A percentile compares a stretch with the other conserved stretches of the same genome.
Conservation (phyloP, 1,140 invertebrate species). For the Drosophila teissieri region DNA sequence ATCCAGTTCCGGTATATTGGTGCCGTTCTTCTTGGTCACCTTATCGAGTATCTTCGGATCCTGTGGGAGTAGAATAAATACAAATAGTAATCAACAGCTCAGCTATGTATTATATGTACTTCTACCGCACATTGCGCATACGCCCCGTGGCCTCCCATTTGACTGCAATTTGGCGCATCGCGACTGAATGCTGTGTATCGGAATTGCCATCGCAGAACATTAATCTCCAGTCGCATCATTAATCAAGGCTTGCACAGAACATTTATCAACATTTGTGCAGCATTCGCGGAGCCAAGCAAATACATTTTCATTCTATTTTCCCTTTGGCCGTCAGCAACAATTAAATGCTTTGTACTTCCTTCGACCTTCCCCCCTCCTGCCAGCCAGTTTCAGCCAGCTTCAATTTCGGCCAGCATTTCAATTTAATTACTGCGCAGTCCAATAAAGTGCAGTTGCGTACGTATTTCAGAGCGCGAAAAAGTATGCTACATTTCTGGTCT, state of each 20-base stretch:
- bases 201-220: constrained; percentile 50
- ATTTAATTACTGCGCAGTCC: constrained; percentile 6
- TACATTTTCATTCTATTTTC: constrained; percentile 40
- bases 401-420: constrained; percentile 6
- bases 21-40: constrained; percentile 91
- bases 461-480: constrained; percentile 3
- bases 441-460: constrained; percentile 3
- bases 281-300: constrained; percentile 20
- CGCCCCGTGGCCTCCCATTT: constrained; percentile 39
- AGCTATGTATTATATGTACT: too few relatives aligned
- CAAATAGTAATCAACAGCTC: constrained; percentile 1
- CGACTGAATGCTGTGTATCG: constrained; percentile 2
- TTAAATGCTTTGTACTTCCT: constrained; percentile 26
- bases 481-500: neutral
- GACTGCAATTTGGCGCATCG: constrained; percentile 59
- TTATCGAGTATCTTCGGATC: constrained; percentile 94
- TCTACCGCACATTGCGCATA: constrained; percentile 21
- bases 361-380: neutral
- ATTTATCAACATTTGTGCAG: constrained; percentile 78
- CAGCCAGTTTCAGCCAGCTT: neutral
- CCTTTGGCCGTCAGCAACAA: constrained; percentile 27
- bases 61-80: constrained; percentile 85
- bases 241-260: constrained; percentile 61
- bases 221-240: constrained; percentile 75
- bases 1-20: constrained; percentile 90